Evolutionary conservation across 2,113 vertebrate species (phyloP).

Genomic region (Euleptes europaea): DNA sequence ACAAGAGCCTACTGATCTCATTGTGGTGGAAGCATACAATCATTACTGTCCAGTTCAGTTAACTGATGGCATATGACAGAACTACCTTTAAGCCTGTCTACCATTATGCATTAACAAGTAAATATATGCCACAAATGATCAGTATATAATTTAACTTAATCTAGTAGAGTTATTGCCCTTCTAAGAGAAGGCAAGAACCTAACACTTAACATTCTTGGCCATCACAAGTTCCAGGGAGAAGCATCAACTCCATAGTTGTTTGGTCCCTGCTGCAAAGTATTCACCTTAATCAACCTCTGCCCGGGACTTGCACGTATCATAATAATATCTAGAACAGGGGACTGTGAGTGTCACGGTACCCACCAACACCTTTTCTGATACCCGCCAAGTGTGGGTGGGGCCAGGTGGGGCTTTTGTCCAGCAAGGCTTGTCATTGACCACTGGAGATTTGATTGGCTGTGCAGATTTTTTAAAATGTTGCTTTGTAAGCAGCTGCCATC

Average conservation of each 20-base stretch:
- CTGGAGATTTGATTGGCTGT: too few species aligned
- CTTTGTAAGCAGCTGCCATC: too few species aligned
- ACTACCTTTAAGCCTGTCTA: not conserved
- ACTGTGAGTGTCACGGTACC: too few species aligned
- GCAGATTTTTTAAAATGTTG: too few species aligned
- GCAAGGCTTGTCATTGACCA: too few species aligned
- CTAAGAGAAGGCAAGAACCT: constrained; percentile 22
- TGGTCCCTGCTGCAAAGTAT: not conserved
- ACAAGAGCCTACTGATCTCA: accelerated
- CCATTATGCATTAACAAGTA: accelerated
- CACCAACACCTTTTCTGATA: too few species aligned
- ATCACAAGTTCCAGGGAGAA: constrained; percentile 10
- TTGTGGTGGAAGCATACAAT: not conserved
- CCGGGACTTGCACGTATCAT: not conserved
- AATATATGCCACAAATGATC: not conserved
- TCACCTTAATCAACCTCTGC: constrained; percentile 5
- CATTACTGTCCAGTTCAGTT: accelerated
- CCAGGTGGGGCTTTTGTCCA: too few species aligned
- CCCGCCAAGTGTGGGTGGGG: too few species aligned
- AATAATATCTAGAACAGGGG: not conserved
- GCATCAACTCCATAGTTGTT: not conserved
- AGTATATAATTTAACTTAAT: constrained; percentile 5
- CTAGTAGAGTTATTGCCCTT: not conserved
- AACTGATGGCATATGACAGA: accelerated
- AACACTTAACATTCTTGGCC: not conserved